These are phyloP conservation scores for Propsilocerus akamusi DNA, from an alignment of 1,140 invertebrate genomes.

Conservation along the genomic window DNA sequence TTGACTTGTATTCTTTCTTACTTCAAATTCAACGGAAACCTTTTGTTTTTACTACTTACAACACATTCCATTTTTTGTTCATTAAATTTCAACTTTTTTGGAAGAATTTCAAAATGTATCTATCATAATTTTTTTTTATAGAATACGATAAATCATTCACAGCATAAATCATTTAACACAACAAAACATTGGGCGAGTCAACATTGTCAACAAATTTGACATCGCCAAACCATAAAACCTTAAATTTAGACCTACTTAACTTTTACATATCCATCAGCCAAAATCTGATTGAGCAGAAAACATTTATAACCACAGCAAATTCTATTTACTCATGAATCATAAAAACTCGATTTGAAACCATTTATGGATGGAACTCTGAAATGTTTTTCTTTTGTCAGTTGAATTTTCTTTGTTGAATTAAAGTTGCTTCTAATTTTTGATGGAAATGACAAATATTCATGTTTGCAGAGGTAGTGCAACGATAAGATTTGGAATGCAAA, in stretches of 20 bases:
- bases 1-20: too few relatives aligned
- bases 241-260: constrained; percentile 48
- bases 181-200: constrained; percentile 50
- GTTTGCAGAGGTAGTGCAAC: constrained; percentile 58
- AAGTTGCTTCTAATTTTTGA: constrained; percentile 60
- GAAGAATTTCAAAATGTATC: too few relatives aligned
- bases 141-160: constrained; percentile 65
- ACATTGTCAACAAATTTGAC: constrained; percentile 67
- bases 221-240: constrained; percentile 46
- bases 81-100: too few relatives aligned
- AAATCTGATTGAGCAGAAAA: constrained; percentile 66
- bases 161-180: constrained; percentile 56
- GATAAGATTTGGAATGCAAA: constrained; percentile 66
- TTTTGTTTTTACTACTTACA: too few relatives aligned
- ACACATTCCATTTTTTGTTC: too few relatives aligned
- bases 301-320: constrained; percentile 59
- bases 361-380: too few relatives aligned
- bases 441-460: constrained; percentile 56
- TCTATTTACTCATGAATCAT: too few relatives aligned
- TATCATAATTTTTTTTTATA: too few relatives aligned
- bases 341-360: too few relatives aligned
- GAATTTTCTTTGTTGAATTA: too few relatives aligned
- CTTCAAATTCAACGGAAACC: too few relatives aligned
- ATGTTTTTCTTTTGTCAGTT: constrained; percentile 25
- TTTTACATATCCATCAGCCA: constrained; percentile 20